Evolutionary conservation across 2,797 vertebrate genomes (phyloP), one percentile per base, ranked within the genome.

Genomic region (Acipenser ruthenus): DNA sequence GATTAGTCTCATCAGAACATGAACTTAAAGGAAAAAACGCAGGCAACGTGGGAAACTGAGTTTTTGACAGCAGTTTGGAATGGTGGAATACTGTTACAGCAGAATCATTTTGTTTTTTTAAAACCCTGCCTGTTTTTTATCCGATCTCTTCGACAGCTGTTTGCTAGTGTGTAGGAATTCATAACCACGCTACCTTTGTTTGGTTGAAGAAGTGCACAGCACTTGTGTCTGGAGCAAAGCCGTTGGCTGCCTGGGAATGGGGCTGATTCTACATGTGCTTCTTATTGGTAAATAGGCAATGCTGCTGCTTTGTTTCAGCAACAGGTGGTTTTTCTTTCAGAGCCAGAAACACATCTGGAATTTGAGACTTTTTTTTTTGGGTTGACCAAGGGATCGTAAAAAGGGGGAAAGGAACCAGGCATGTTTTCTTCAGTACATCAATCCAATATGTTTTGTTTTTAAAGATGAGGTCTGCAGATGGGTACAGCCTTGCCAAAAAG

Each of bases 201-300:
- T 10, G 10, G 11, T 48, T 10, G 47, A 7, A 12, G 8, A 50
- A 12, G 12, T 12, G 12, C 55, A 13, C 53, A 58, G 47, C 11
- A 13, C 15, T 18, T 18, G 47, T 10, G 53, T 49, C 56, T 59
- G 15, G 55, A 58, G 10, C 12, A 58, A 58, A 58, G 7, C 55
- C 8, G 55, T 13, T 58, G 10, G 10, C 55, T 58, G 55, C 55
- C 15, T 52, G 47, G 60, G 50, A 61, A 55, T 49, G 7, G 11
- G 60, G 62, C 37, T 8, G 66, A 23, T 62, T 49, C 50, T 60
- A 63, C 66, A 63, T 63, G 60, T 67, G 58, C 55, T 52, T 47
- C 50, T 12, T 13, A 49, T 66, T 66, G 51, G 60, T 50, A 56
- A 55, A 60, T 68, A 50, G 60, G 59, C 66, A 12, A 58, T 8